Evolutionary conservation across 2,113 vertebrate genomes (phyloP).

Genomic region (Malurus melanocephalus): DNA sequence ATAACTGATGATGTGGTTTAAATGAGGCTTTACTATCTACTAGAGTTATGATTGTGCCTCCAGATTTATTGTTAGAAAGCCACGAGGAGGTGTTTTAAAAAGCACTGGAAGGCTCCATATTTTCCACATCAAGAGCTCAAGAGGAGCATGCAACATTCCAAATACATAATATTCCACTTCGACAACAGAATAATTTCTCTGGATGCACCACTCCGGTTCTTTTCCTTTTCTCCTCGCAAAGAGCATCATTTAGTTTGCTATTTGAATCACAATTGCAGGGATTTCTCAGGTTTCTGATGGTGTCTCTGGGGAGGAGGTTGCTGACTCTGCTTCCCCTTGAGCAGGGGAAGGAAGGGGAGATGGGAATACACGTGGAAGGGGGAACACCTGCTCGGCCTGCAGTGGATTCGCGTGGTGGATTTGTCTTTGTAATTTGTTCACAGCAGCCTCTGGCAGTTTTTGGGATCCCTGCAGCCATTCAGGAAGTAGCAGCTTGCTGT

Average conservation of each 20-base stretch:
- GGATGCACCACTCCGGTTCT: background rate
- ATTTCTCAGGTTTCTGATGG: background rate
- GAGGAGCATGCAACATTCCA: background rate
- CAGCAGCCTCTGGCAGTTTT: slow-evolving; percentile 22
- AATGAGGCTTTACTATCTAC: background rate
- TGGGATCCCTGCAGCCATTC: background rate
- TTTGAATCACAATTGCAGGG: background rate
- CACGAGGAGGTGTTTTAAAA: fast-evolving
- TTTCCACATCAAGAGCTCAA: background rate
- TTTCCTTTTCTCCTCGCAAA: background rate
- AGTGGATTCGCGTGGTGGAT: background rate
- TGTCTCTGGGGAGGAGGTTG: background rate
- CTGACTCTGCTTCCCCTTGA: background rate
- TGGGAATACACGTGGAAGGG: background rate
- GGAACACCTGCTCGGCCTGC: background rate
- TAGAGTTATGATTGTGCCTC: background rate
- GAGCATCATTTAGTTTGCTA: background rate
- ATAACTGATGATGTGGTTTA: background rate
- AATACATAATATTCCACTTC: background rate
- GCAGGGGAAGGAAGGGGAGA: background rate
- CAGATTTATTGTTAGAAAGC: background rate
- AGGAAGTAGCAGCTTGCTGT: background rate
- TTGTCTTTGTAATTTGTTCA: background rate
- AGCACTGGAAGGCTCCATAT: background rate
- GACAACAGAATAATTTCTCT: background rate